Evolutionary conservation across 2,113 vertebrate species (phyloP).

Genomic region (Phylloscopus whistleri): DNA sequence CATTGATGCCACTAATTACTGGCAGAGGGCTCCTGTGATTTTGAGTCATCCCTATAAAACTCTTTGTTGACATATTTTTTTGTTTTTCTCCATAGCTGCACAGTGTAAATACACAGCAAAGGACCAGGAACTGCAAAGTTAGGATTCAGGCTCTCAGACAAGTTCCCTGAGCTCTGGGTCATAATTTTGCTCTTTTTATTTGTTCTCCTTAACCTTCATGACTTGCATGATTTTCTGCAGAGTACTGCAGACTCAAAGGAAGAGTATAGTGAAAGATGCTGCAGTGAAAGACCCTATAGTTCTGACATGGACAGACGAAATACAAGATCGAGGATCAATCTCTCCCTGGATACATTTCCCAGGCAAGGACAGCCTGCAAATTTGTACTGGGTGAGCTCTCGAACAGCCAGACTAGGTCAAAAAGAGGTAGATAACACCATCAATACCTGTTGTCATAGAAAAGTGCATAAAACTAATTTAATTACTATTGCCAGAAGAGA

Average conservation of each 20-base stretch:
- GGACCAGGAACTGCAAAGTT: neutral
- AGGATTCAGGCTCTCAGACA: neutral
- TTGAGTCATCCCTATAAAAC: neutral
- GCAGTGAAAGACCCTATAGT: neutral
- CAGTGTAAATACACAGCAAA: neutral
- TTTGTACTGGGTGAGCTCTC: neutral
- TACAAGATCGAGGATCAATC: neutral
- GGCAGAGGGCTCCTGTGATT: neutral
- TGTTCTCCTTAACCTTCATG: neutral
- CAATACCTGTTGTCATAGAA: neutral
- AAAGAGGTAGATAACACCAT: neutral
- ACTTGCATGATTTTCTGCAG: neutral
- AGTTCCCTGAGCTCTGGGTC: neutral
- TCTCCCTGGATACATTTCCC: neutral
- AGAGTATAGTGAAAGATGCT: neutral
- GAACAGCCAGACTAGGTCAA: neutral
- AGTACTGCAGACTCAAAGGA: neutral
- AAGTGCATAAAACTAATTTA: neutral
- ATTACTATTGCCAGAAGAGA: neutral
- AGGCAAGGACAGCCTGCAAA: neutral
- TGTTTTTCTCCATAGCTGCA: neutral
- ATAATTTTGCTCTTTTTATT: neutral
- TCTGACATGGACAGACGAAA: neutral
- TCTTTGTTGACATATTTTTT: neutral
- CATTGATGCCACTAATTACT: neutral